Evolutionary conservation across 2,888 invertebrate genomes (phyloP).

Genomic region (Eupelmus urozonus): DNA sequence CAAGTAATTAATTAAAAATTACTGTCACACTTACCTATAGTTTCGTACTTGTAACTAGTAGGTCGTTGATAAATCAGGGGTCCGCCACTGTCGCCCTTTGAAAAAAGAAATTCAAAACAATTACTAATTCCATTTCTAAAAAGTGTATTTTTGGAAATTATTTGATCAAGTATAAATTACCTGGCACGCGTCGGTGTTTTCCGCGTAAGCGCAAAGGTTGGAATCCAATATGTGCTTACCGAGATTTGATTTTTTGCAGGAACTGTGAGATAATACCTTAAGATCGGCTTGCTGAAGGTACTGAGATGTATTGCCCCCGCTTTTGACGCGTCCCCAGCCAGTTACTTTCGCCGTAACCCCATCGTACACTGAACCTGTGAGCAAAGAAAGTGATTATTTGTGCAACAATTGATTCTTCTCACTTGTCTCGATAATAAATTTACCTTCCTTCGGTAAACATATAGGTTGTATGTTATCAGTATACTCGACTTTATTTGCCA

Average conservation of each 20-base stretch:
- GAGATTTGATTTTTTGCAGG: conserved; percentile 12
- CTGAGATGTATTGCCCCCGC: background rate
- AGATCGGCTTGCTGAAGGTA: conserved; percentile 12
- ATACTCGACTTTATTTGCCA: conserved; percentile 77
- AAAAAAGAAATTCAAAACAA: conserved; percentile 2
- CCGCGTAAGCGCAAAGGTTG: conserved; percentile 31
- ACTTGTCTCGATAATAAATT: background rate
- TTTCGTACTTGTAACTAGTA: conserved; percentile 22
- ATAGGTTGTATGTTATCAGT: conserved; percentile 78
- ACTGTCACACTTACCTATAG: conserved; percentile 21
- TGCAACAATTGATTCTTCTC: no score
- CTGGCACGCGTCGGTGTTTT: conserved; percentile 30
- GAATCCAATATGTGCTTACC: background rate
- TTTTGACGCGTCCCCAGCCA: conserved; percentile 34
- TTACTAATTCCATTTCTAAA: background rate
- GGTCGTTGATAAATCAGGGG: conserved; percentile 78
- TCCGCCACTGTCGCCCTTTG: conserved; percentile 84
- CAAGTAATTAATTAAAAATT: background rate
- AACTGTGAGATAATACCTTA: background rate
- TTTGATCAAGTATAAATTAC: conserved; percentile 30
- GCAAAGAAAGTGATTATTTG: background rate
- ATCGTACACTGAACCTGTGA: no score
- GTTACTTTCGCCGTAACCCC: no score
- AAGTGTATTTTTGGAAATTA: background rate
- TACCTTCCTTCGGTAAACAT: conserved; percentile 79